Evolutionary conservation across 2,797 vertebrate species (phyloP).

Genomic region (Prunella strophiata): DNA sequence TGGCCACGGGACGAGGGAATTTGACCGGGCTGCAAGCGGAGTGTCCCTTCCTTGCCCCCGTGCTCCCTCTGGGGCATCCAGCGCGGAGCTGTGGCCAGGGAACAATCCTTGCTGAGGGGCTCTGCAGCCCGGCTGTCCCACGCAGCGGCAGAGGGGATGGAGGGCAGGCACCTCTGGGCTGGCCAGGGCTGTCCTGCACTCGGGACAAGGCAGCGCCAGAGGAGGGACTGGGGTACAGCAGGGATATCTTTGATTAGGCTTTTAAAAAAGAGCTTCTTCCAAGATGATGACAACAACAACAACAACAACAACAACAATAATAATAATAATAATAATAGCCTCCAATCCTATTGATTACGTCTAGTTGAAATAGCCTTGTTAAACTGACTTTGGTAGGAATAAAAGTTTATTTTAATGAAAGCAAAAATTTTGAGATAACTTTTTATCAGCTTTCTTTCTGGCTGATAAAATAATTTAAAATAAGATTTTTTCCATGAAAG

Average conservation of each 20-base stretch:
- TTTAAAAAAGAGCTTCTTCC: neutral
- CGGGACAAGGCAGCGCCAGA: fast-evolving
- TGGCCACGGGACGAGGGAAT: neutral
- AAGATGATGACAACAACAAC: neutral
- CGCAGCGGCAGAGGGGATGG: neutral
- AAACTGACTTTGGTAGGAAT: neutral
- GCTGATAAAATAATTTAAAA: neutral
- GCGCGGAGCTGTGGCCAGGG: fast-evolving
- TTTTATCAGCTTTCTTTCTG: neutral
- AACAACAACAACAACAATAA: too few relatives aligned
- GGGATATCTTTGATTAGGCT: neutral
- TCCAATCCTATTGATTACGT: neutral
- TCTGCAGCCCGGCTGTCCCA: neutral
- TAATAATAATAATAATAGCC: neutral
- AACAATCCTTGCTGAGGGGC: neutral
- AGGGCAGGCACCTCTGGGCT: neutral
- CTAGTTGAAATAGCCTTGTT: neutral
- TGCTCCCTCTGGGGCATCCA: neutral
- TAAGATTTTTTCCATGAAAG: neutral
- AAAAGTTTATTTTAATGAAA: neutral
- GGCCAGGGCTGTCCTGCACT: neutral
- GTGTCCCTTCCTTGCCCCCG: neutral
- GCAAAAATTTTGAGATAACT: neutral
- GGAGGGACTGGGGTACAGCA: neutral
- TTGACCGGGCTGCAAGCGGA: neutral